Conservation (phyloP, 1,140 invertebrate genomes). For the Psix sp. region DNA sequence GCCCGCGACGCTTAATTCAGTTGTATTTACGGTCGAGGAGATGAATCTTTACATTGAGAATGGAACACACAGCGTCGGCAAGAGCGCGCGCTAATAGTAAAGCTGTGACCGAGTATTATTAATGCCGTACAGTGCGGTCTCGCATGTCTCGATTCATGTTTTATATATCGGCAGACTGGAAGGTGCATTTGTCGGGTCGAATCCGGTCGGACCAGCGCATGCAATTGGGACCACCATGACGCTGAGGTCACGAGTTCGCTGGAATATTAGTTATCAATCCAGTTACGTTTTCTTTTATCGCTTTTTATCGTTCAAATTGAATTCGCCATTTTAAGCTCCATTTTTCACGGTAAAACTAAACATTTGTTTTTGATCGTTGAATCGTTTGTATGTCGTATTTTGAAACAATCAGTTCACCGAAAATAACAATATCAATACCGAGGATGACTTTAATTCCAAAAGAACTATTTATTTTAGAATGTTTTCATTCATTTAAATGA, state of each 20-base stretch:
- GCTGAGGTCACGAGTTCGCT: slow-evolving; percentile 23
- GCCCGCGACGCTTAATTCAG: slow-evolving; percentile 19
- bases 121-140: slow-evolving; percentile 18
- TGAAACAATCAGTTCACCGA: too few species aligned
- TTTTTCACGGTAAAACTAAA: too few species aligned
- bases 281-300: slow-evolving; percentile 4
- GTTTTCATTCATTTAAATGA: too few species aligned
- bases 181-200: slow-evolving; percentile 31
- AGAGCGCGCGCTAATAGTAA: slow-evolving; percentile 27
- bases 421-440: too few species aligned
- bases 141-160: slow-evolving; percentile 29
- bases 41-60: slow-evolving; percentile 18
- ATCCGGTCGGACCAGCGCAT: slow-evolving; percentile 18
- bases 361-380: too few species aligned
- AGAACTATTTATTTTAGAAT: too few species aligned
- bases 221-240: slow-evolving; percentile 29
- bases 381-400: too few species aligned
- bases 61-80: slow-evolving; percentile 4
- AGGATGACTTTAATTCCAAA: too few species aligned
- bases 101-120: slow-evolving; percentile 43
- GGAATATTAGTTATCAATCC: slow-evolving; percentile 33
- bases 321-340: too few species aligned
- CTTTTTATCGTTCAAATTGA: background rate
- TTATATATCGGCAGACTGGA: slow-evolving; percentile 7
- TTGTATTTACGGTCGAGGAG: slow-evolving; percentile 16